These are phyloP conservation scores for Chunga burmeisteri DNA, from an alignment of 2,113 vertebrate species.

Conservation along the genomic window DNA sequence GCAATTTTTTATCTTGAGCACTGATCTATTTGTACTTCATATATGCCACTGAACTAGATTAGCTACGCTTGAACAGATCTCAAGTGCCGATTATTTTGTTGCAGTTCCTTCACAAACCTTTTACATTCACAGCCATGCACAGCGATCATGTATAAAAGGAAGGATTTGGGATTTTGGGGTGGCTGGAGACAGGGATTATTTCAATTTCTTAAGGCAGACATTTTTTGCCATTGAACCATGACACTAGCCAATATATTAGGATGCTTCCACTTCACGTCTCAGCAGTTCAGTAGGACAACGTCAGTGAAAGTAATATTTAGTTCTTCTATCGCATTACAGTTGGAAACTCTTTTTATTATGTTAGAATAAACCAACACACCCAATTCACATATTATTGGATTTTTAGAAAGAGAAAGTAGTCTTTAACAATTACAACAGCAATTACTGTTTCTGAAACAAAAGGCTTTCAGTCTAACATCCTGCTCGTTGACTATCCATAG, in stretches of 20 bases:
- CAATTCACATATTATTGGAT: neutral
- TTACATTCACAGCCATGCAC: neutral
- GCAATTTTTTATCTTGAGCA: neutral
- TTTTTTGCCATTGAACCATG: neutral
- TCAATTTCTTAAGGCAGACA: neutral
- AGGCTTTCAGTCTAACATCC: neutral
- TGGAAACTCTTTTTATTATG: neutral
- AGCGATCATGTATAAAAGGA: accelerated
- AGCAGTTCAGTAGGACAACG: neutral
- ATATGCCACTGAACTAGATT: neutral
- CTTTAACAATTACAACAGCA: neutral
- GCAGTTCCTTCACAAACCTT: neutral
- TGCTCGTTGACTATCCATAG: neutral
- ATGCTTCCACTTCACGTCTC: neutral
- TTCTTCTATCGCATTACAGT: neutral
- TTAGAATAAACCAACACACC: neutral
- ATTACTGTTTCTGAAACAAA: neutral
- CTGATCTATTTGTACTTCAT: neutral
- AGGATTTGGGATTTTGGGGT: neutral
- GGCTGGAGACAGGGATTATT: neutral
- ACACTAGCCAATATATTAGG: neutral
- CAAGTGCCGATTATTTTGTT: neutral
- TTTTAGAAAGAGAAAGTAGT: neutral
- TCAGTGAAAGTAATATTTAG: neutral
- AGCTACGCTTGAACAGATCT: neutral